A percentile compares a stretch with the other conserved stretches of the same genome.
phyloP scores from a whole-genome alignment of 2,888 invertebrate genomes.

The Drosophila fulvimacula region DNA sequence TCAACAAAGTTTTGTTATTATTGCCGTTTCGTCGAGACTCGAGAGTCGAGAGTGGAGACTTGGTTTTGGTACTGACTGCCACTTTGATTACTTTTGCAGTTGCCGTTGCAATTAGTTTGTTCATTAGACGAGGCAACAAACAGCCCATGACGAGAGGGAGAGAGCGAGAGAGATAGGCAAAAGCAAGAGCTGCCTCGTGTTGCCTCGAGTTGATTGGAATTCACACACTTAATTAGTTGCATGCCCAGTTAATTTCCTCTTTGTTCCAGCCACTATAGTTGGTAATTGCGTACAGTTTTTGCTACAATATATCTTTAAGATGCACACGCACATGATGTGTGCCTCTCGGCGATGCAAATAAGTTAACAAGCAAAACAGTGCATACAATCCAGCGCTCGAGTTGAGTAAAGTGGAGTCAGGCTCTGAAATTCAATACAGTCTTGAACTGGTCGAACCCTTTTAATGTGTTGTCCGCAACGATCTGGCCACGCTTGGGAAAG shows the following conservation, averaged over 20 bases:
- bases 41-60: slow-evolving; percentile 26
- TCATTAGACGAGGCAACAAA: slow-evolving; percentile 72
- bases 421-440: slow-evolving; percentile 25
- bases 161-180: slow-evolving; percentile 31
- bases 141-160: slow-evolving; percentile 35
- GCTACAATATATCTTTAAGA: slow-evolving; percentile 57
- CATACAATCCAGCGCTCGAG: neutral
- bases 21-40: slow-evolving; percentile 67
- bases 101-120: slow-evolving; percentile 80
- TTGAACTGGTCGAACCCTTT: slow-evolving; percentile 15
- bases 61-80: slow-evolving; percentile 49
- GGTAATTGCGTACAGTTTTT: slow-evolving; percentile 52
- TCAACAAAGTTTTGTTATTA: slow-evolving; percentile 80
- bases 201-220: slow-evolving; percentile 68
- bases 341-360: slow-evolving; percentile 56
- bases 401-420: slow-evolving; percentile 42
- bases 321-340: slow-evolving; percentile 23
- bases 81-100: slow-evolving; percentile 73
- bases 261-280: slow-evolving; percentile 38
- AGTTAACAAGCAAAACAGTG: slow-evolving; percentile 25
- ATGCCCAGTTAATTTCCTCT: slow-evolving; percentile 59
- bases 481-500: slow-evolving; percentile 28
- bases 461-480: slow-evolving; percentile 40
- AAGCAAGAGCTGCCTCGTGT: slow-evolving; percentile 9
- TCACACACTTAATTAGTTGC: slow-evolving; percentile 77